phyloP scores from a whole-genome alignment of 2,888 invertebrate genomes.

The Cenopis cana region DNA sequence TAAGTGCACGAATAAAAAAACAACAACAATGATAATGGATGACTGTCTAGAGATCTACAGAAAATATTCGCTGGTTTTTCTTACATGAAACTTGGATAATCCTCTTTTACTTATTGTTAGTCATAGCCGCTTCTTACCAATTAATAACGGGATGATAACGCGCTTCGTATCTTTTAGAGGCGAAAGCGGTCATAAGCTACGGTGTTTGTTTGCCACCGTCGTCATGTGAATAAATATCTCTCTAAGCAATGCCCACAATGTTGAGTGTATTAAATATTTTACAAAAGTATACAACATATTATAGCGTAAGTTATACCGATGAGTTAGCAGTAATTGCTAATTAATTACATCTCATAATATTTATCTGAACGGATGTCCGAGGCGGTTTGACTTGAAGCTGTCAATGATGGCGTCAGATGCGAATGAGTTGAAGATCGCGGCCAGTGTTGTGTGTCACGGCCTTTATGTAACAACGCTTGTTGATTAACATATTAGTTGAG shows the following conservation, averaged over 20 bases:
- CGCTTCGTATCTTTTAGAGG: too few species aligned
- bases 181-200: too few species aligned
- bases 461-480: not conserved
- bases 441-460: constrained; percentile 29
- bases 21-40: not conserved
- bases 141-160: too few species aligned
- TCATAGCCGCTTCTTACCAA: too few species aligned
- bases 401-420: not conserved
- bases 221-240: too few species aligned
- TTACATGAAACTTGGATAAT: too few species aligned
- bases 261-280: not conserved
- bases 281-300: constrained; percentile 1
- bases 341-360: constrained; percentile 23
- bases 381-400: constrained; percentile 25
- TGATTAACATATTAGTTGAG: not conserved
- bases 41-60: not conserved
- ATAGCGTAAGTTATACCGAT: not conserved
- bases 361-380: not conserved
- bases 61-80: too few species aligned
- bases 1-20: not conserved
- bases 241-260: too few species aligned
- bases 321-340: constrained; percentile 9
- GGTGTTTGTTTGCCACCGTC: too few species aligned
- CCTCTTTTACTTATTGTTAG: too few species aligned
- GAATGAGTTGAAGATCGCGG: not conserved